Base-by-base conservation (phyloP, 2,113 vertebrate genomes). In the Saguinus midas region DNA sequence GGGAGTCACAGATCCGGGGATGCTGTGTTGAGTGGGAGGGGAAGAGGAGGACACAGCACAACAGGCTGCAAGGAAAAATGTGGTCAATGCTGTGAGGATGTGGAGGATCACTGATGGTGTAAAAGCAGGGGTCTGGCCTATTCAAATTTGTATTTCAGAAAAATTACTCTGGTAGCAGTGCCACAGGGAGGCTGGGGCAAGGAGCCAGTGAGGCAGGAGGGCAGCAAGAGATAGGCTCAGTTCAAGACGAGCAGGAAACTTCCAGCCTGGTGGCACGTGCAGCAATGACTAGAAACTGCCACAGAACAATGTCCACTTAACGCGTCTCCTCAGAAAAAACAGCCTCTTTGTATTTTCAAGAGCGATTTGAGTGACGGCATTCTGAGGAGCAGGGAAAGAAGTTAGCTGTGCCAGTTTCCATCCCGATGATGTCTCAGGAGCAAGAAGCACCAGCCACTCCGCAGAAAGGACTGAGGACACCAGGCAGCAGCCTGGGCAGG, bases 221-320 rank as follows among this genome's bases (percentile, higher is more conserved):
- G 20, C 1, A 4, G 64, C 1, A 0, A 2, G 73, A 18, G 27
- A 75, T 0, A 0, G 0, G 29, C 52, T 13, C 6, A 1, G 82
- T 3, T 1, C 0, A 6, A 45, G 75, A 16, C 0, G 2, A 64
- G 43, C 3, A 27, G 43, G 18, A 10, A 57, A 23, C 21, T 43
- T 9, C 3, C 4, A 11, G 20, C 5, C 23, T 6, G 14, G 48
- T 0, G 58, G 61, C 20, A 35, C 3, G 0, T 3, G 27, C 9
- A 16, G 6, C 32, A 0, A 4, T 3, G 6, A 82, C 21, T 11
- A 57, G 78, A 83, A 92, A 35, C 35, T 12, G 5, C 35, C 1
- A 1, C 0, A 23, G 70, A 79, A 18, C 29, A 72, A 29, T 0
- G 48, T 8, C 55, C 40, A 18, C 5, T 6, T 29, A 57, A 13